These are phyloP conservation scores for Meteorus colon DNA, from an alignment of 2,888 invertebrate species.

Conservation along the genomic window DNA sequence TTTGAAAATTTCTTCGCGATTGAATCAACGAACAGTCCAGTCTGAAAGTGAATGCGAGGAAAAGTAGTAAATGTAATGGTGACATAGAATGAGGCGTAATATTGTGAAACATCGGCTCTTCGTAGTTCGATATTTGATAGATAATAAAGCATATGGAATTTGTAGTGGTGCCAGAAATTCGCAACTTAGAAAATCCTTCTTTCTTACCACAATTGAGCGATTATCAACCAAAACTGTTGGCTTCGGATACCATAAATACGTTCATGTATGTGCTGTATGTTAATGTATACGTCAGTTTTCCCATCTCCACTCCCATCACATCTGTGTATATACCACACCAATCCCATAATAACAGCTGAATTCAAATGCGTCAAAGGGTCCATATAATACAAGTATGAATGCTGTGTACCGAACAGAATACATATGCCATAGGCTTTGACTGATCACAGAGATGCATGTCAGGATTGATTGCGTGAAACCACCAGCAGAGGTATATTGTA, in stretches of 20 bases:
- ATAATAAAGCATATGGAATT: too few species aligned
- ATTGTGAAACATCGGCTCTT: too few species aligned
- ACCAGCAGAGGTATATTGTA: neutral
- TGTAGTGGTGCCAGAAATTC: too few species aligned
- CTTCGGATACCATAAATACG: too few species aligned
- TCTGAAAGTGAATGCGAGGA: neutral
- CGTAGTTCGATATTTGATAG: too few species aligned
- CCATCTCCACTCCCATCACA: neutral
- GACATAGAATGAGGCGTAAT: neutral
- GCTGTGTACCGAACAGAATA: neutral
- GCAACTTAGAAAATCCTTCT: too few species aligned
- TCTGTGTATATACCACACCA: too few species aligned
- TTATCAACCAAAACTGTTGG: too few species aligned
- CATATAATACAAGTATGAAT: slow-evolving; percentile 5
- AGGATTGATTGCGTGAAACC: slow-evolving; percentile 20
- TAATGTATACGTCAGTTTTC: too few species aligned
- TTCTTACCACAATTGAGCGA: too few species aligned
- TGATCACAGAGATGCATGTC: slow-evolving; percentile 19
- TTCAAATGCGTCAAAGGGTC: neutral
- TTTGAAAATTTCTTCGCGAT: neutral
- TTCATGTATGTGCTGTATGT: too few species aligned
- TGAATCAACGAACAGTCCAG: neutral
- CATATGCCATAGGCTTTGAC: neutral
- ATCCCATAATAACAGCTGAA: neutral
- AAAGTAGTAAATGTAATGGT: neutral